A percentile compares a stretch with the other conserved stretches of the same genome.
These are phyloP conservation scores for Leptocoma aspasia DNA, from an alignment of 2,113 vertebrate species.

Conservation along the genomic window DNA sequence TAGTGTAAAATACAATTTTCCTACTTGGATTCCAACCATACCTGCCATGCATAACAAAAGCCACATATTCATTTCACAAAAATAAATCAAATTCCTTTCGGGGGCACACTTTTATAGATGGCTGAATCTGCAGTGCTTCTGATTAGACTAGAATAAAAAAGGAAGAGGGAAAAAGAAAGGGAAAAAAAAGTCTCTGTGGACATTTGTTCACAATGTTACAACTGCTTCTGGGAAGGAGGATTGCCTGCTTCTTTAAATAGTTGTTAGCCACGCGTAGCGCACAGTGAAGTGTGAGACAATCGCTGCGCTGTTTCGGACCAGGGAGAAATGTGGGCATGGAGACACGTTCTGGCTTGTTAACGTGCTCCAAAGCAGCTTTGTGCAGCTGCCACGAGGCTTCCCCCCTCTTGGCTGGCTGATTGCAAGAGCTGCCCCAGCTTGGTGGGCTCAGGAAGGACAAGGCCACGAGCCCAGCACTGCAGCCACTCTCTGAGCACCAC, in stretches of 20 bases:
- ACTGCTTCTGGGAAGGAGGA: not conserved
- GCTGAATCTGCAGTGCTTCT: not conserved
- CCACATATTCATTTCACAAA: conserved; percentile 7
- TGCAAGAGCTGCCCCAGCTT: not conserved
- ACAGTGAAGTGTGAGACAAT: not conserved
- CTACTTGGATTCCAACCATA: conserved; percentile 44
- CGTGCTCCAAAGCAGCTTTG: not conserved
- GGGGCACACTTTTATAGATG: not conserved
- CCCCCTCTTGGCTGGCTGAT: not conserved
- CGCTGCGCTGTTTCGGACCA: not conserved
- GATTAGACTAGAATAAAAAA: not conserved
- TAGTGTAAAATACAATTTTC: conserved; percentile 54
- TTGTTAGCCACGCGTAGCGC: not conserved
- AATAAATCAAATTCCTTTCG: conserved; percentile 39
- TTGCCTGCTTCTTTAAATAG: not conserved
- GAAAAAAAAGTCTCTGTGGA: not conserved
- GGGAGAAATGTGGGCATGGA: not conserved
- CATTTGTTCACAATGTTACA: not conserved
- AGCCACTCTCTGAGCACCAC: not conserved
- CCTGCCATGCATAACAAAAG: conserved; percentile 46
- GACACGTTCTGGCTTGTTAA: not conserved
- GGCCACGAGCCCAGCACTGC: rapidly evolving
- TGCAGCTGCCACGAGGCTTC: not conserved
- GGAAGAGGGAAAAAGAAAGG: not conserved
- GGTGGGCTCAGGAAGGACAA: not conserved